phyloP scores from a whole-genome alignment of 2,888 invertebrate species.

The Belgica antarctica region DNA sequence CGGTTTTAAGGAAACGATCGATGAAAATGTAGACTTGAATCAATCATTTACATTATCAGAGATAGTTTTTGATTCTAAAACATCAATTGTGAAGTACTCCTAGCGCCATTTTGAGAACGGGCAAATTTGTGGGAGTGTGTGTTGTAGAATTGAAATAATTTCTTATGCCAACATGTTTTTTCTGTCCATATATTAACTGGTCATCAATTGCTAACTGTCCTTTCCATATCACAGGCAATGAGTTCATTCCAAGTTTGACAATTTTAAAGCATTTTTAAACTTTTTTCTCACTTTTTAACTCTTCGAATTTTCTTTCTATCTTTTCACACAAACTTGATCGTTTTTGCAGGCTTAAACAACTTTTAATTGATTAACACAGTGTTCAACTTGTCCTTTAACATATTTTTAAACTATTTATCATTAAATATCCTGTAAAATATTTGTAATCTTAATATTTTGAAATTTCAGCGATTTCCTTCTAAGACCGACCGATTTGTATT shows the following conservation, averaged over 20 bases:
- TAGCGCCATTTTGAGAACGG: conserved; percentile 40
- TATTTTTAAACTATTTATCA: conserved; percentile 54
- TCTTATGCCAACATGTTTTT: conserved; percentile 42
- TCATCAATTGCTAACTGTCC: conserved; percentile 26
- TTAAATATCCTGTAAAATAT: conserved; percentile 7
- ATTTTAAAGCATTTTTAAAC: conserved; percentile 35
- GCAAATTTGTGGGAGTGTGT: conserved; percentile 42
- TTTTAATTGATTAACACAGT: conserved; percentile 58
- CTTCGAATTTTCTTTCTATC: conserved; percentile 32
- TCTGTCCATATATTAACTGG: neutral
- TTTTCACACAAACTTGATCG: conserved; percentile 42
- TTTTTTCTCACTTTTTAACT: conserved; percentile 27
- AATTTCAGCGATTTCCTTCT: neutral
- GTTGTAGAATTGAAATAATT: conserved; percentile 37
- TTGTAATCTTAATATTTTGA: neutral
- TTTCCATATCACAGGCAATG: neutral
- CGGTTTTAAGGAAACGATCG: no score
- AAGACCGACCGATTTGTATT: neutral
- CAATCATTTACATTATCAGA: neutral
- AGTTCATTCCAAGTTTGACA: neutral
- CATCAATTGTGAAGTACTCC: conserved; percentile 31
- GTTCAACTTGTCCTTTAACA: conserved; percentile 58
- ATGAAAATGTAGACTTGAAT: no score
- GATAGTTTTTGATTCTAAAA: neutral
- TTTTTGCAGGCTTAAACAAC: conserved; percentile 58